phyloP scores from a whole-genome alignment of 2,888 invertebrate species.

The Hesperia comma region DNA sequence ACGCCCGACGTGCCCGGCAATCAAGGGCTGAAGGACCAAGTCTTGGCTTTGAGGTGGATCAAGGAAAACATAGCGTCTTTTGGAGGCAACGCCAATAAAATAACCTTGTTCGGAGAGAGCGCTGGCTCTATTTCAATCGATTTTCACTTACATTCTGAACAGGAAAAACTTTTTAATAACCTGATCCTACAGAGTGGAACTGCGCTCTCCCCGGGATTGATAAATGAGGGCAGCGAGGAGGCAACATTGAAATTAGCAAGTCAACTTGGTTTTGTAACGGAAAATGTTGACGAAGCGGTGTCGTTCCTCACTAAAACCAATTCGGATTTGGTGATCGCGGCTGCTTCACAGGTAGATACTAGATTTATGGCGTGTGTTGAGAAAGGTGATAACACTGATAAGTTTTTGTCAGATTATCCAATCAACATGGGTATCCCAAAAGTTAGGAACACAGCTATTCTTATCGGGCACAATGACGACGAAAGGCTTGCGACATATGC shows the following conservation, averaged over 20 bases:
- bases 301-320: slow-evolving; percentile 43
- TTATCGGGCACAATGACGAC: slow-evolving; percentile 60
- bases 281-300: slow-evolving; percentile 48
- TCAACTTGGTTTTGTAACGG: slow-evolving; percentile 49
- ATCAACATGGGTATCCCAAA: slow-evolving; percentile 51
- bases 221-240: slow-evolving; percentile 43
- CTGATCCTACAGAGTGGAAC: slow-evolving; percentile 53
- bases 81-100: slow-evolving; percentile 49
- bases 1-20: slow-evolving; percentile 53
- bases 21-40: slow-evolving; percentile 55
- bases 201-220: slow-evolving; percentile 40
- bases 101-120: slow-evolving; percentile 54
- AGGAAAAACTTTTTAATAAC: slow-evolving; percentile 49
- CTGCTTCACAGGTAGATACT: slow-evolving; percentile 37
- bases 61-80: slow-evolving; percentile 52
- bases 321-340: slow-evolving; percentile 40
- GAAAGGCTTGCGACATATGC: slow-evolving; percentile 49
- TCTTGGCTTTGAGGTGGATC: slow-evolving; percentile 52
- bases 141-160: slow-evolving; percentile 47
- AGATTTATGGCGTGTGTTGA: slow-evolving; percentile 42
- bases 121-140: slow-evolving; percentile 50
- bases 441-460: slow-evolving; percentile 52
- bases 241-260: slow-evolving; percentile 48
- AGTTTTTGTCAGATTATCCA: slow-evolving; percentile 53
- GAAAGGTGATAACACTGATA: slow-evolving; percentile 44